Percentiles rank a stretch among this genome's conserved stretches.
Conservation (phyloP, 2,797 vertebrate genomes). For the Coreius guichenoti region DNA sequence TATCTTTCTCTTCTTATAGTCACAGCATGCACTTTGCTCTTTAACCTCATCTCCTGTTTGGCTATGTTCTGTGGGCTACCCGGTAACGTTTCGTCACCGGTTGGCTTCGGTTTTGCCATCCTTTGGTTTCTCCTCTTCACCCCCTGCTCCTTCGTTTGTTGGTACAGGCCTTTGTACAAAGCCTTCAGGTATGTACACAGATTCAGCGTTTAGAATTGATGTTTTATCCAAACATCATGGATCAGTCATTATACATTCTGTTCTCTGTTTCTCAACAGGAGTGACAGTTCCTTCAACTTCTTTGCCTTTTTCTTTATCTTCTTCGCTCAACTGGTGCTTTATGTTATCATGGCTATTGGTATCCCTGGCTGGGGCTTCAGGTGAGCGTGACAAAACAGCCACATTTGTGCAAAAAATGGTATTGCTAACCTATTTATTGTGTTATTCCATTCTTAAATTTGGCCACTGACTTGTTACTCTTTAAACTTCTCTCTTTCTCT, state of each 20-base stretch:
- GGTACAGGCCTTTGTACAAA: slow-evolving; percentile 96
- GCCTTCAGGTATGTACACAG: slow-evolving; percentile 87
- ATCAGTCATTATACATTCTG: neutral
- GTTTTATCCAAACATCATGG: neutral
- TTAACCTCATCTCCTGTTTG: slow-evolving; percentile 90
- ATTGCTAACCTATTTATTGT: neutral
- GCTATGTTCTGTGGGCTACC: slow-evolving; percentile 85
- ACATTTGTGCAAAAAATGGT: neutral
- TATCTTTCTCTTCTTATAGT: slow-evolving; percentile 63
- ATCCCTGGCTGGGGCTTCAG: slow-evolving; percentile 96
- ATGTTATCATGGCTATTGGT: slow-evolving; percentile 90
- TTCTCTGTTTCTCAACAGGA: slow-evolving; percentile 76
- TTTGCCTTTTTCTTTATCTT: slow-evolving; percentile 97
- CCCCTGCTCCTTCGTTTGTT: slow-evolving; percentile 94
- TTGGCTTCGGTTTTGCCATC: slow-evolving; percentile 91
- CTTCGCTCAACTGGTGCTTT: slow-evolving; percentile 88
- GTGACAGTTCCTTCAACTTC: slow-evolving; percentile 98
- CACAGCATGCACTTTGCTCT: slow-evolving; percentile 75
- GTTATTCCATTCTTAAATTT: neutral
- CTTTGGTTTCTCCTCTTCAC: slow-evolving; percentile 93
- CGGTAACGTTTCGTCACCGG: slow-evolving; percentile 56
- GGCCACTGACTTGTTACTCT: too few species aligned
- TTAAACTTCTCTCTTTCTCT: slow-evolving; percentile 1
- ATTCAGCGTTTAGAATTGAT: neutral
- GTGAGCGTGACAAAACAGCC: slow-evolving; percentile 67